phyloP scores from a whole-genome alignment of 2,888 invertebrate species.

The Cordilura impudica region DNA sequence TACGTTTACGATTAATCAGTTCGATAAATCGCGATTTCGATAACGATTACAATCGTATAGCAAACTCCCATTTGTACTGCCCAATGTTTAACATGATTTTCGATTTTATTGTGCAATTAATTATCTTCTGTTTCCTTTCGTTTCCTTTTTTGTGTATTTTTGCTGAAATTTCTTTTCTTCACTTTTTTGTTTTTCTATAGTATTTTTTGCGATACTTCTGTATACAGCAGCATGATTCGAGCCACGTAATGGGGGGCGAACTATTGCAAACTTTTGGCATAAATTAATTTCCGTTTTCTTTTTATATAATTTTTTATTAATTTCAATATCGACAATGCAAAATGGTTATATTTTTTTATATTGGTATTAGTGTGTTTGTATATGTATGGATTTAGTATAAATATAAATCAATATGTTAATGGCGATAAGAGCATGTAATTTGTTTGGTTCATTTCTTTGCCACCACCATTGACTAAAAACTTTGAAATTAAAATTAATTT shows the following conservation, averaged over 20 bases:
- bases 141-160: too few relatives aligned
- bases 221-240: constrained; percentile 22
- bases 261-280: constrained; percentile 51
- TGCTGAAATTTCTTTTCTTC: constrained; percentile 14
- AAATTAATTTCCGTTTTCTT: constrained; percentile 53
- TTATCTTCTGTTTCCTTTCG: constrained; percentile 62
- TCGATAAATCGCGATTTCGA: too few relatives aligned
- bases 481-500: constrained; percentile 50
- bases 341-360: too few relatives aligned
- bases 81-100: constrained; percentile 69
- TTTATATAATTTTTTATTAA: constrained; percentile 50
- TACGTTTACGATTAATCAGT: too few relatives aligned
- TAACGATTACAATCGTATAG: too few relatives aligned
- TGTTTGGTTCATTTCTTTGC: constrained; percentile 9
- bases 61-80: constrained; percentile 41
- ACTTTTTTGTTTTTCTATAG: neutral
- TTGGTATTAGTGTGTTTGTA: too few relatives aligned
- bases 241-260: constrained; percentile 48
- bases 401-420: too few relatives aligned
- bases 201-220: neutral
- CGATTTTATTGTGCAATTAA: constrained; percentile 73
- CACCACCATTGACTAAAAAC: constrained; percentile 19
- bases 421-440: neutral
- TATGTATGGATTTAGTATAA: too few relatives aligned
- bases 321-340: constrained; percentile 36